These are phyloP conservation scores for Leptinotarsa tumamoca DNA, from an alignment of 2,888 invertebrate genomes.

Conservation along the genomic window DNA sequence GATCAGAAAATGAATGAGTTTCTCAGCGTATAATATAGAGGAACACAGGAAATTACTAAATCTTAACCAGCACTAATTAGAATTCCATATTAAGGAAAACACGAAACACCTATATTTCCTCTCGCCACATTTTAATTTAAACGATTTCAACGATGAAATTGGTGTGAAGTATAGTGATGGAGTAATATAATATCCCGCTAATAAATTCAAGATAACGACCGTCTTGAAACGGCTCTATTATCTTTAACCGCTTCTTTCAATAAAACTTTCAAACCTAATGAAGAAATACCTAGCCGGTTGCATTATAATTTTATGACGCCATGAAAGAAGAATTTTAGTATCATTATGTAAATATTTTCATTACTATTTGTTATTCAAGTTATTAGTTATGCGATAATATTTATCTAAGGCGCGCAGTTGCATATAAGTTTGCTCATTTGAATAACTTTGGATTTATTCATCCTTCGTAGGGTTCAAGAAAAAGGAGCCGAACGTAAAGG, in stretches of 20 bases:
- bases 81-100: too few relatives aligned
- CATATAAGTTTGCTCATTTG: constrained; percentile 11
- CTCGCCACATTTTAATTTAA: not conserved
- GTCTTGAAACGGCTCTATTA: constrained; percentile 1
- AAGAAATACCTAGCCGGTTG: constrained; percentile 6
- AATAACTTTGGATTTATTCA: constrained; percentile 3
- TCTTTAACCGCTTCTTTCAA: constrained; percentile 9
- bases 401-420: constrained; percentile 2
- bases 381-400: constrained; percentile 14
- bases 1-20: too few relatives aligned
- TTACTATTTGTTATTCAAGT: constrained; percentile 18
- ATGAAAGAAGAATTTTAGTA: not conserved
- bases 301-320: constrained; percentile 5
- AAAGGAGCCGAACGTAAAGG: not conserved
- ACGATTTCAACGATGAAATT: not conserved
- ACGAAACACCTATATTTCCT: too few relatives aligned
- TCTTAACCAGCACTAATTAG: too few relatives aligned
- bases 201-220: constrained; percentile 5
- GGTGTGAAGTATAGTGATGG: not conserved
- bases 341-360: constrained; percentile 6
- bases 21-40: too few relatives aligned
- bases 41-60: too few relatives aligned
- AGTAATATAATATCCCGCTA: not conserved
- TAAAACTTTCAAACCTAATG: constrained; percentile 7
- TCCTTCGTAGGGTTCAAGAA: not conserved